Conservation (phyloP, 2,113 vertebrate genomes). For the Sphaerodactylus townsendi region DNA sequence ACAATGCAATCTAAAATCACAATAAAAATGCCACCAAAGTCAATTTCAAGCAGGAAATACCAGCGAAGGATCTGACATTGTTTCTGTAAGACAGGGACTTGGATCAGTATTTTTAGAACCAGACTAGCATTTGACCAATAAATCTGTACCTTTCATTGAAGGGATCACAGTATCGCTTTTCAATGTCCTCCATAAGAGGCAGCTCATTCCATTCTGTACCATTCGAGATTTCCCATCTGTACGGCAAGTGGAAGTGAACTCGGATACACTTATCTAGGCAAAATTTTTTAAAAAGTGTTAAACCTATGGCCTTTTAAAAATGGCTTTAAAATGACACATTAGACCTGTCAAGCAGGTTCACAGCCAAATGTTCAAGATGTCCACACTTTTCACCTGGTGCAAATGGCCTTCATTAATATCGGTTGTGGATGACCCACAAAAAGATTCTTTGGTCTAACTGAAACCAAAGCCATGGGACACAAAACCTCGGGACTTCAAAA, state of each 20-base stretch:
- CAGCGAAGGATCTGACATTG: background rate
- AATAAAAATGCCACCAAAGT: background rate
- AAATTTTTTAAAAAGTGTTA: slow-evolving; percentile 2
- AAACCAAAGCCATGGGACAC: too few relatives aligned
- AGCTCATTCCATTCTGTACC: slow-evolving; percentile 83
- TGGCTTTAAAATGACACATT: background rate
- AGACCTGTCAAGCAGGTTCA: background rate
- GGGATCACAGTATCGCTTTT: slow-evolving; percentile 86
- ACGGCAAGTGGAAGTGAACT: slow-evolving; percentile 87
- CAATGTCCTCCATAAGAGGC: slow-evolving; percentile 83
- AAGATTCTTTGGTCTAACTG: too few relatives aligned
- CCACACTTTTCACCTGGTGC: too few relatives aligned
- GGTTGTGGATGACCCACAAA: too few relatives aligned
- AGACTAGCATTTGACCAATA: background rate
- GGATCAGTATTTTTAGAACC: background rate
- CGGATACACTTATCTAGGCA: slow-evolving; percentile 83
- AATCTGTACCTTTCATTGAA: slow-evolving; percentile 60
- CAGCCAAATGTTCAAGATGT: background rate
- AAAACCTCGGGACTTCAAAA: too few relatives aligned
- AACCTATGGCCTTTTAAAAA: background rate
- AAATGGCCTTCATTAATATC: too few relatives aligned
- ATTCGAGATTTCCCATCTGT: slow-evolving; percentile 86
- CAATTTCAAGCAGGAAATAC: background rate
- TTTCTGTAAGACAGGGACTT: background rate
- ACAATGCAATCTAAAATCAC: too few relatives aligned